These are phyloP conservation scores for Eulemur rufifrons DNA, from an alignment of 2,113 vertebrate species.

Conservation along the genomic window DNA sequence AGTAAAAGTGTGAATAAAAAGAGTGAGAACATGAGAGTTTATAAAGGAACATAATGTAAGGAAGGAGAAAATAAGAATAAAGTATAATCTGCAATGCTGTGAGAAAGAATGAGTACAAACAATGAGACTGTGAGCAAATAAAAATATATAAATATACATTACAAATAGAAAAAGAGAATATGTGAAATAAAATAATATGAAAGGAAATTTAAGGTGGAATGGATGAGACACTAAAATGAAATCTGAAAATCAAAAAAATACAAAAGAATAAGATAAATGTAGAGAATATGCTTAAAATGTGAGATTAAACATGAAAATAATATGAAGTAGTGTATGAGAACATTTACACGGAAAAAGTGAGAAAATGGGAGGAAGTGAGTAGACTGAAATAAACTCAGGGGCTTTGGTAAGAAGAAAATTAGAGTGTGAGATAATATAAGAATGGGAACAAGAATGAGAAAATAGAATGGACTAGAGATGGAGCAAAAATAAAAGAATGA, in stretches of 20 bases:
- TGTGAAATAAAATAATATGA: neutral
- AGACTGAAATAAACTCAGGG: neutral
- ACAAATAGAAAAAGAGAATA: neutral
- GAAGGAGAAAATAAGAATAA: neutral
- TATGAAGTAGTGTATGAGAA: neutral
- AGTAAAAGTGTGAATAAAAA: neutral
- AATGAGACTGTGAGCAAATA: neutral
- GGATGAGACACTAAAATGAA: neutral
- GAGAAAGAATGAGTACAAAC: neutral
- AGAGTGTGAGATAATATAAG: neutral
- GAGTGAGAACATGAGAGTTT: neutral
- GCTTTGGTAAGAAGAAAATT: neutral
- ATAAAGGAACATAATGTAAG: neutral
- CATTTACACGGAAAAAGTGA: neutral
- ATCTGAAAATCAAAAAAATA: neutral
- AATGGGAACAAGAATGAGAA: neutral
- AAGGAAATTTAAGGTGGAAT: neutral
- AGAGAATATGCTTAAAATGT: neutral
- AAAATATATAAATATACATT: neutral
- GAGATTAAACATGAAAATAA: neutral
- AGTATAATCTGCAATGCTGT: neutral
- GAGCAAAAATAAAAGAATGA: neutral
- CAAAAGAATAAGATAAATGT: neutral
- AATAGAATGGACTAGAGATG: neutral
- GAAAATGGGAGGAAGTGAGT: neutral